Conservation (phyloP, 2,888 invertebrate species). For the Globia sparganii region DNA sequence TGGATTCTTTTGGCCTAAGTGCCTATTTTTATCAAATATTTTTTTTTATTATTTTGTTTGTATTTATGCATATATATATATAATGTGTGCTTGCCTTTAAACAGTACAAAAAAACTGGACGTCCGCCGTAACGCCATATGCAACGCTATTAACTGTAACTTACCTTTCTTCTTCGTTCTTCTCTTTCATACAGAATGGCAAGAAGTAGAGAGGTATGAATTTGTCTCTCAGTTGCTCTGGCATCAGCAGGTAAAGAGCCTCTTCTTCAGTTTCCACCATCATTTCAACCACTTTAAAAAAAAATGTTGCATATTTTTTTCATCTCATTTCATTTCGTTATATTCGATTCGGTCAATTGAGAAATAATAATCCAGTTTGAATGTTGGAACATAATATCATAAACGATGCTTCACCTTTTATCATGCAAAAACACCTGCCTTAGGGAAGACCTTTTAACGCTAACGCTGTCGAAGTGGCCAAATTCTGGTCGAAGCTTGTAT, state of each 20-base stretch:
- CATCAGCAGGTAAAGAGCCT: conserved; percentile 74
- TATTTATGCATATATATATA: too few species aligned
- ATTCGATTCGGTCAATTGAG: neutral
- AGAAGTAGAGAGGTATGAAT: conserved; percentile 79
- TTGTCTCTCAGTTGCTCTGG: conserved; percentile 83
- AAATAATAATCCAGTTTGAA: neutral
- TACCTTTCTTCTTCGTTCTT: conserved; percentile 74
- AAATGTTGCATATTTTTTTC: neutral
- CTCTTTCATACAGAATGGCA: conserved; percentile 81
- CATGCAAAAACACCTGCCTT: too few species aligned
- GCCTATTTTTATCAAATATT: too few species aligned
- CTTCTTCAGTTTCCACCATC: conserved; percentile 78
- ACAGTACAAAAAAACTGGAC: neutral
- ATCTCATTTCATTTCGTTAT: neutral
- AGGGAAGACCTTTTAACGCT: too few species aligned
- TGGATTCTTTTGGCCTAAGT: neutral
- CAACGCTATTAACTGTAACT: neutral
- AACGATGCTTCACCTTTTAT: too few species aligned
- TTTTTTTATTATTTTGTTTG: too few species aligned
- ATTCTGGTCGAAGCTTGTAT: too few species aligned
- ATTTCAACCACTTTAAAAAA: conserved; percentile 74
- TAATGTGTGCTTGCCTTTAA: neutral
- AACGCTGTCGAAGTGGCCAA: too few species aligned
- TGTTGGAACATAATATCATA: too few species aligned
- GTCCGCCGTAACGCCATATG: neutral